Percentiles rank a stretch among this genome's conserved stretches.
Evolutionary conservation across 2,797 vertebrate genomes (phyloP).

Genomic region (Crenuchus spilurus): DNA sequence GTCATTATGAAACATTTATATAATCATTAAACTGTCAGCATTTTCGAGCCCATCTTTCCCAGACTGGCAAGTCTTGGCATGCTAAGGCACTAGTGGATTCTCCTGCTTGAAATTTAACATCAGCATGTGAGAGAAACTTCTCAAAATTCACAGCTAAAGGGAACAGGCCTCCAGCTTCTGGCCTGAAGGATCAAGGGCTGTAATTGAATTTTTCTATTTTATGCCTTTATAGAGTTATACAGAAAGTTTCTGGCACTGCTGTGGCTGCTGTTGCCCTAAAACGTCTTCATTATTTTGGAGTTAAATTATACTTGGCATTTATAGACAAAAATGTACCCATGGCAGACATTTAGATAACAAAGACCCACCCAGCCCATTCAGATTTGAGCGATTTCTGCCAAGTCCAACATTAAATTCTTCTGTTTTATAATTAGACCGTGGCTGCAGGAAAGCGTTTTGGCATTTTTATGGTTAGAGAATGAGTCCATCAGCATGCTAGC

Average conservation of each 20-base stretch:
- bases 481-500: not conserved
- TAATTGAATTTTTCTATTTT: not conserved
- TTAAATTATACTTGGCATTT: slow-evolving; percentile 39
- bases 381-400: not conserved
- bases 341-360: not conserved
- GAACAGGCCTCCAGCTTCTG: not conserved
- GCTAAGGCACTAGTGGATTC: not conserved
- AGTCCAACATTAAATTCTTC: not conserved
- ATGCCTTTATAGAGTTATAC: not conserved
- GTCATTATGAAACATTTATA: not conserved
- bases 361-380: not conserved
- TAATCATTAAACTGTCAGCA: not conserved
- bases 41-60: not conserved
- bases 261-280: slow-evolving; percentile 1
- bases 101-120: too few relatives aligned
- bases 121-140: too few relatives aligned
- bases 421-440: not conserved
- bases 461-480: not conserved
- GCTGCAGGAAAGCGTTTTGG: not conserved
- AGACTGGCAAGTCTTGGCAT: not conserved
- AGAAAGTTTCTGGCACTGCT: not conserved
- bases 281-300: slow-evolving; percentile 46
- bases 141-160: too few relatives aligned
- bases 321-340: not conserved
- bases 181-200: not conserved